Percentiles rank a stretch among this genome's conserved stretches.
Conservation (phyloP, 2,113 vertebrate species). For the Suricata suricatta region DNA sequence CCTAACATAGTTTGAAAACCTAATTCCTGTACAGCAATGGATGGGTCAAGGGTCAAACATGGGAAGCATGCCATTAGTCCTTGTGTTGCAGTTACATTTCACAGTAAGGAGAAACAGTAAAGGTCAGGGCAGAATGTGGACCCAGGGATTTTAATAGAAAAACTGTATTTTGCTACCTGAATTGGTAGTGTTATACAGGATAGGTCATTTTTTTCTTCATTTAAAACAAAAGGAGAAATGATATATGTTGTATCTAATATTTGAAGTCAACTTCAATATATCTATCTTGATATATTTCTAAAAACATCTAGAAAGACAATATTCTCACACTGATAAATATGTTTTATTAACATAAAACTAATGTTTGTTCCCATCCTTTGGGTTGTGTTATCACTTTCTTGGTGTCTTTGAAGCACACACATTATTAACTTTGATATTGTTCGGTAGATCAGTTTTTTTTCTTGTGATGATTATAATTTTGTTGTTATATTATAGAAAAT, state of each 20-base stretch:
- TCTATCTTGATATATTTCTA: not conserved
- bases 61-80: not conserved
- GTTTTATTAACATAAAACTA: not conserved
- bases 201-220: not conserved
- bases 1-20: slow-evolving; percentile 57
- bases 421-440: not conserved
- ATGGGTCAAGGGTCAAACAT: slow-evolving; percentile 28
- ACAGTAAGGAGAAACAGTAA: not conserved
- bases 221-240: not conserved
- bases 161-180: not conserved
- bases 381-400: not conserved
- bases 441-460: not conserved
- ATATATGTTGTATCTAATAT: not conserved
- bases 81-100: not conserved
- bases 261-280: not conserved
- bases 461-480: not conserved
- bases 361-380: not conserved
- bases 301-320: not conserved
- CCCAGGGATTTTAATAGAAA: not conserved
- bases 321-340: not conserved
- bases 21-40: slow-evolving; percentile 3
- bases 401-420: not conserved
- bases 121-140: not conserved
- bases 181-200: not conserved
- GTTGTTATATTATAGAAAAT: not conserved